These are phyloP conservation scores for Amphipoea oculea DNA, from an alignment of 2,888 invertebrate species.

Conservation along the genomic window DNA sequence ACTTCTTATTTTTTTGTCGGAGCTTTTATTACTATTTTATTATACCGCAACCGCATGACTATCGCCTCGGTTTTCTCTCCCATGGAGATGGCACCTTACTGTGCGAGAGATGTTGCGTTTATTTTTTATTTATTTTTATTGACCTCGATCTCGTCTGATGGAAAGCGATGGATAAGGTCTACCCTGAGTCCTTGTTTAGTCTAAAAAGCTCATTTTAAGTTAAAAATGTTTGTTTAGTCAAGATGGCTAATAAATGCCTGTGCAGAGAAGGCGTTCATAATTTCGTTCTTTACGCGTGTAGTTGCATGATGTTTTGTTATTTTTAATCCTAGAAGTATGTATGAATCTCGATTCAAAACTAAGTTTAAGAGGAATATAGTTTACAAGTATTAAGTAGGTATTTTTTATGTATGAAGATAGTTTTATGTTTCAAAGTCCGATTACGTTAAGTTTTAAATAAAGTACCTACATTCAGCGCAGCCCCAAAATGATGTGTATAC, in stretches of 20 bases:
- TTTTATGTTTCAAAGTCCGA: background rate
- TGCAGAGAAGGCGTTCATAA: background rate
- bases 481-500: no score
- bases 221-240: background rate
- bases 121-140: background rate
- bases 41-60: background rate
- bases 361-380: background rate
- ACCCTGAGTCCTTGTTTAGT: background rate
- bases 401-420: background rate
- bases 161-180: background rate
- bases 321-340: background rate
- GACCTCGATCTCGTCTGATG: background rate
- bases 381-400: background rate
- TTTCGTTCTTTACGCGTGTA: background rate
- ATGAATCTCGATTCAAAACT: background rate
- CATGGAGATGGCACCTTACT: background rate
- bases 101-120: background rate
- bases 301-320: background rate
- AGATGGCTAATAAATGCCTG: background rate
- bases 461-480: no score
- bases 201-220: background rate
- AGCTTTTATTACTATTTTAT: no score
- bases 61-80: background rate
- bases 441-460: background rate
- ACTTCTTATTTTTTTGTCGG: no score